These are phyloP conservation scores for Glyptemys insculpta DNA, from an alignment of 2,797 vertebrate species.

Conservation along the genomic window DNA sequence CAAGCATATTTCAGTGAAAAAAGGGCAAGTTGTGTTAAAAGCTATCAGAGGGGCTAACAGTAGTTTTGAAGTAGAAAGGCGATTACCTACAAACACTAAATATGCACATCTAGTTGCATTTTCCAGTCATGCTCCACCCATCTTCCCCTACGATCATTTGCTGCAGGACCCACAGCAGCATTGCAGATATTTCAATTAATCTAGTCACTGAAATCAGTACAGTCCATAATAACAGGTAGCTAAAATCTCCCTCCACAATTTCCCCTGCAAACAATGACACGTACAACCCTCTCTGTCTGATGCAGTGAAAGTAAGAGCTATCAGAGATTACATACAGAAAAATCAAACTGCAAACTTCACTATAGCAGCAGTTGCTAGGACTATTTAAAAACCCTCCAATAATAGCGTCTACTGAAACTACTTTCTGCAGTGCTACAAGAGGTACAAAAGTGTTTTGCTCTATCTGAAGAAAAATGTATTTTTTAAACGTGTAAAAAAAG, in stretches of 20 bases:
- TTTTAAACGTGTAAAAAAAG: neutral
- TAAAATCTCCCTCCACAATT: neutral
- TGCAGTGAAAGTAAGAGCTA: neutral
- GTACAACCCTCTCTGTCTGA: neutral
- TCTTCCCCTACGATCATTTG: neutral
- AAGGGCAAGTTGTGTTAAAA: slow-evolving; percentile 1
- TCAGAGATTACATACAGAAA: neutral
- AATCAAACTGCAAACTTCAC: neutral
- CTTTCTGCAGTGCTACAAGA: neutral
- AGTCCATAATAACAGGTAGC: neutral
- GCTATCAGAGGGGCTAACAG: neutral
- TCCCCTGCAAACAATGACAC: rapidly evolving
- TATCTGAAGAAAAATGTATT: slow-evolving; percentile 27
- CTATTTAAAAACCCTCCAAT: slow-evolving; percentile 8
- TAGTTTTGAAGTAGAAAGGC: neutral
- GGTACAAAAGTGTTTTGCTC: neutral
- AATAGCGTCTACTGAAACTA: slow-evolving; percentile 41
- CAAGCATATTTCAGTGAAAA: neutral
- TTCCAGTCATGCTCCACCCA: neutral
- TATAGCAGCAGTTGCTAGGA: slow-evolving; percentile 35
- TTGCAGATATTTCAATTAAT: neutral
- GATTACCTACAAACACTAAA: slow-evolving; percentile 14
- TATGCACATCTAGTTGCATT: neutral
- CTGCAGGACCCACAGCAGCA: neutral
- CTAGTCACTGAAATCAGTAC: neutral